Evolutionary conservation across 2,888 invertebrate species (phyloP).

Genomic region (Aproaerema taeniolella): DNA sequence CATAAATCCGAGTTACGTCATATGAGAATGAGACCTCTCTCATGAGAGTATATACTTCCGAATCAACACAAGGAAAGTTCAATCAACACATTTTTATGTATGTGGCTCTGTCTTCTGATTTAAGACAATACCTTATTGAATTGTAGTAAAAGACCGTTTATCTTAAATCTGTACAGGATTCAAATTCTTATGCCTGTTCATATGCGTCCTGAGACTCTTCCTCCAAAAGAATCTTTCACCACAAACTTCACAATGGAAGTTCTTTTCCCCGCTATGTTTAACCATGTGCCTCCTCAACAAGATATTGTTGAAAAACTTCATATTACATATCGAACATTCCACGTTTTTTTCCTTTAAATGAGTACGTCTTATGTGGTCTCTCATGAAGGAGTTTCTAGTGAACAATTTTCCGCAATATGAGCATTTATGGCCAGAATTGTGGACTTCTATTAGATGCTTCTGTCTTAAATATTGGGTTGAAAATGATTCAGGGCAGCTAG

Average conservation of each 20-base stretch:
- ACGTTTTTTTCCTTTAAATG: constrained; percentile 67
- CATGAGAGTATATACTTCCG: no score
- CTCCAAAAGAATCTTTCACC: constrained; percentile 78
- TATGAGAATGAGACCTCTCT: no score
- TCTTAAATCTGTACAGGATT: constrained; percentile 29
- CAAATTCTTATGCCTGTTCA: constrained; percentile 54
- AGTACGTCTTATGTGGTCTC: constrained; percentile 57
- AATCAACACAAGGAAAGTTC: no score
- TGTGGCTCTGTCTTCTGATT: no score
- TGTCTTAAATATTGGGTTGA: constrained; percentile 71
- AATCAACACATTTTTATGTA: no score
- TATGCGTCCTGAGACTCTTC: constrained; percentile 78
- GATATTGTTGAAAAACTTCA: constrained; percentile 67
- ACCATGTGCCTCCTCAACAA: constrained; percentile 61
- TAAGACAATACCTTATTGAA: no score
- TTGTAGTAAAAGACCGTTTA: no score
- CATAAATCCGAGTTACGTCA: no score
- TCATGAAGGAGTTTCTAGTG: constrained; percentile 58
- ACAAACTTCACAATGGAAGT: constrained; percentile 79
- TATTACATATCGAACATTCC: constrained; percentile 60
- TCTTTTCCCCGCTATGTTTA: constrained; percentile 71
- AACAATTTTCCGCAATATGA: constrained; percentile 61
- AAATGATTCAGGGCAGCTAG: constrained; percentile 62
- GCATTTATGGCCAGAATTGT: constrained; percentile 63
- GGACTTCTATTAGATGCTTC: constrained; percentile 74